phyloP scores from a whole-genome alignment of 2,113 vertebrate species.

The Chelonoidis abingdonii region DNA sequence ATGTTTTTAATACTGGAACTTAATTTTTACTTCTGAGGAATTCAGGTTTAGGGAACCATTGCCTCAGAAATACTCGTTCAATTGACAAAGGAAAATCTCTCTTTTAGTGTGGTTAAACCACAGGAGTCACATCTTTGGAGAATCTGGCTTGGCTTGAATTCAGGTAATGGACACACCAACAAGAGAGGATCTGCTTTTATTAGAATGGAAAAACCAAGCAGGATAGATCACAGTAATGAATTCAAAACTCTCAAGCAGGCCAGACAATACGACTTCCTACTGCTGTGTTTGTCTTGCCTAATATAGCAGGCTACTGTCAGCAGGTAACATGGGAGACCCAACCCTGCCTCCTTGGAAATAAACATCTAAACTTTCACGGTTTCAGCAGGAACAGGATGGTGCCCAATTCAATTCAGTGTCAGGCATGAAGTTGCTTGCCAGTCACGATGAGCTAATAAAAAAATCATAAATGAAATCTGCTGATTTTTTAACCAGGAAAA shows the following conservation, averaged over 20 bases:
- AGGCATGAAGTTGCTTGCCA: neutral
- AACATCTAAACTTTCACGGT: neutral
- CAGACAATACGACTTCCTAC: neutral
- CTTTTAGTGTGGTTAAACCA: slow-evolving; percentile 28
- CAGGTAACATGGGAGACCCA: neutral
- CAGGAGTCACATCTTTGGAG: slow-evolving; percentile 6
- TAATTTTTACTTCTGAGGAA: slow-evolving; percentile 79
- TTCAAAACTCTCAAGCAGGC: neutral
- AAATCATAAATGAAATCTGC: neutral
- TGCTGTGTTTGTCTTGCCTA: neutral
- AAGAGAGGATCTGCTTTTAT: neutral
- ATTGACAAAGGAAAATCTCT: slow-evolving; percentile 32
- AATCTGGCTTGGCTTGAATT: slow-evolving; percentile 19
- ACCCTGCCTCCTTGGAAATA: neutral
- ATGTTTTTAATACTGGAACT: slow-evolving; percentile 76
- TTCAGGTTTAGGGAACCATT: slow-evolving; percentile 62
- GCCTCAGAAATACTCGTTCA: slow-evolving; percentile 70
- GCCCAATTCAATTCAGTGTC: neutral
- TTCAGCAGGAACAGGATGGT: neutral
- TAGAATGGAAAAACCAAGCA: neutral
- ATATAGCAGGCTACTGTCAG: neutral
- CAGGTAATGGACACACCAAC: neutral
- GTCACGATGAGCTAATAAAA: neutral
- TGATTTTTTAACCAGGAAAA: neutral
- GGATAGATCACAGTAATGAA: neutral